Evolutionary conservation across 2,797 vertebrate species (phyloP).

Genomic region (Zalophus californianus): DNA sequence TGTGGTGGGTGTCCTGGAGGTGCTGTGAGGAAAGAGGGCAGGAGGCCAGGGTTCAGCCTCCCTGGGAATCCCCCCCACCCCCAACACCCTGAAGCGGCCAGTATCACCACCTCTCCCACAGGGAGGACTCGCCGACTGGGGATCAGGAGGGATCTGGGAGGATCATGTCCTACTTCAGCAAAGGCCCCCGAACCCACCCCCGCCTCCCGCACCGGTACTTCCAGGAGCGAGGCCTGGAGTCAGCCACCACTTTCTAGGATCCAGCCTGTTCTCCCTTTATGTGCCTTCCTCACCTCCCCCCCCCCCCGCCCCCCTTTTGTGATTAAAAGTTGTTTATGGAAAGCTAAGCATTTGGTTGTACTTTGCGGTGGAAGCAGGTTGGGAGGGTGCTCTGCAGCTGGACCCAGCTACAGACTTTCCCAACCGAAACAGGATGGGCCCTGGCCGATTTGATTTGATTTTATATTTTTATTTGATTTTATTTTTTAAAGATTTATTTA

Average conservation of each 20-base stretch:
- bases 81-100: neutral
- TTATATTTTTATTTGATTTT: neutral
- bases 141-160: slow-evolving; percentile 74
- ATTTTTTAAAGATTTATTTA: neutral
- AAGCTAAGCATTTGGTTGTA: neutral
- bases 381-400: neutral
- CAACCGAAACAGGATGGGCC: neutral
- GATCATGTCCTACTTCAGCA: slow-evolving; percentile 69
- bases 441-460: neutral
- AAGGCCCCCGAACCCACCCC: slow-evolving; percentile 84
- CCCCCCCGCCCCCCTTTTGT: accelerated
- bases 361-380: neutral
- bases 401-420: neutral
- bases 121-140: slow-evolving; percentile 86
- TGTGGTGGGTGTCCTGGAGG: slow-evolving; percentile 89
- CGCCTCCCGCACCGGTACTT: slow-evolving; percentile 88
- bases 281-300: neutral
- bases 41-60: neutral
- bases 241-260: slow-evolving; percentile 80
- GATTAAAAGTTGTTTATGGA: slow-evolving; percentile 71
- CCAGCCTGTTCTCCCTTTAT: neutral
- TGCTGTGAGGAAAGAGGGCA: neutral
- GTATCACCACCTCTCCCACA: slow-evolving; percentile 7
- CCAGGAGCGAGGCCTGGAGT: slow-evolving; percentile 85
- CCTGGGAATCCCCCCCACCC: accelerated